Percentiles rank a stretch among this genome's conserved stretches.
phyloP scores from a whole-genome alignment of 2,113 vertebrate genomes.

The Cyanoderma ruficeps region DNA sequence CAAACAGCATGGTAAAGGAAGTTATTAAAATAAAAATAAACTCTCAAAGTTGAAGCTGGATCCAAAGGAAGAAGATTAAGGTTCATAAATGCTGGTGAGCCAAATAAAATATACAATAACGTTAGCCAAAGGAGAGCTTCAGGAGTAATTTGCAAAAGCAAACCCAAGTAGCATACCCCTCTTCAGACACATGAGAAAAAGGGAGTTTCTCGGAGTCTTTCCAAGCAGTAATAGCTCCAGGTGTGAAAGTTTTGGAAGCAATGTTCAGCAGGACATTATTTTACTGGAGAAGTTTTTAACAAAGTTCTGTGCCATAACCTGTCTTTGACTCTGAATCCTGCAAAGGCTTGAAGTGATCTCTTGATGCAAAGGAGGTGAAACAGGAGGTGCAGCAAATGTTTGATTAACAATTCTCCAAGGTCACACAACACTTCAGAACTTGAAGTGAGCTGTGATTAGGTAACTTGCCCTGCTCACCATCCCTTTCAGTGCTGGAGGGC shows the following conservation, averaged over 20 bases:
- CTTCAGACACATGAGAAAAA: neutral
- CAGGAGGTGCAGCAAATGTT: neutral
- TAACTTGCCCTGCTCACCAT: neutral
- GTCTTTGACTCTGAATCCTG: neutral
- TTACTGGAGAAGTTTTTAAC: neutral
- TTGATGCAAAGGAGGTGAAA: neutral
- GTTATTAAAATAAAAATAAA: neutral
- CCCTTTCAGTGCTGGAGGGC: rapidly evolving
- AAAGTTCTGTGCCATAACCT: neutral
- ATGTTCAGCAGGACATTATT: neutral
- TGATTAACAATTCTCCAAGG: neutral
- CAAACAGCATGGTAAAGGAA: neutral
- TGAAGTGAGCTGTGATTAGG: neutral
- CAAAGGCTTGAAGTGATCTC: neutral
- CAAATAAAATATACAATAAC: neutral
- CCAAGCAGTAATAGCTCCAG: neutral
- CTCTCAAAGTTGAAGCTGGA: neutral
- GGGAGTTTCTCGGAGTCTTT: neutral
- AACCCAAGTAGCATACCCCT: neutral
- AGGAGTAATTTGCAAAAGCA: neutral
- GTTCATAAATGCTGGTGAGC: neutral
- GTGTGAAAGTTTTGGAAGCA: neutral
- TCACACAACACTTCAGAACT: neutral
- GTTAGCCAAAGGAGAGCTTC: neutral
- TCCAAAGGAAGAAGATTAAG: neutral